A percentile compares a stretch with the other conserved stretches of the same genome.
These are phyloP conservation scores for Eupithecia tripunctaria DNA, from an alignment of 2,888 invertebrate species.

Conservation along the genomic window DNA sequence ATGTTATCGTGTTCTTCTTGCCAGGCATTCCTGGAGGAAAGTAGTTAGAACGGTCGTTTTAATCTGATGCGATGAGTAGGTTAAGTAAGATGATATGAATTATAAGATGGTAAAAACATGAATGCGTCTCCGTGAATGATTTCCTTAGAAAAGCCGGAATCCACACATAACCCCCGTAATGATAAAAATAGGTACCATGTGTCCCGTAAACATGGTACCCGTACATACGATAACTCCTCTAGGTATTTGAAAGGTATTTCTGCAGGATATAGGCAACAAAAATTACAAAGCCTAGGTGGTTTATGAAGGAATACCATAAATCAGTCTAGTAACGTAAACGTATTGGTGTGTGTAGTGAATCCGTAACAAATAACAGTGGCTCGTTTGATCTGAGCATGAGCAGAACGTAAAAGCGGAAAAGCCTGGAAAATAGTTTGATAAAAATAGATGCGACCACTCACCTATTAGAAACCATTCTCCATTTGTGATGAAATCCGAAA, in stretches of 20 bases:
- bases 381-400: background rate
- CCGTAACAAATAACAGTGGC: background rate
- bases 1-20: slow-evolving; percentile 94
- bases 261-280: background rate
- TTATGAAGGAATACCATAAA: background rate
- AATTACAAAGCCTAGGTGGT: background rate
- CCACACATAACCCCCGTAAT: too few species aligned
- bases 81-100: background rate
- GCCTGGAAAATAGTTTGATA: background rate
- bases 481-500: slow-evolving; percentile 98
- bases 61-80: background rate
- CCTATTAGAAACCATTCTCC: slow-evolving; percentile 99
- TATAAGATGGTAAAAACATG: background rate
- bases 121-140: background rate
- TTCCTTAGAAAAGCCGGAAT: background rate
- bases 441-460: slow-evolving; percentile 76
- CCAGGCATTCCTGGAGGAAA: slow-evolving; percentile 92
- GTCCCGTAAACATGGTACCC: too few species aligned
- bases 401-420: background rate
- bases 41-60: background rate
- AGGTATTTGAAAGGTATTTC: background rate
- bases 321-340: too few species aligned
- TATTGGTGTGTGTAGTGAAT: too few species aligned
- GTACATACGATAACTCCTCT: too few species aligned
- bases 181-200: too few species aligned